Base-by-base conservation (phyloP, 2,888 invertebrate genomes). In the Meteorus cinctellus region DNA sequence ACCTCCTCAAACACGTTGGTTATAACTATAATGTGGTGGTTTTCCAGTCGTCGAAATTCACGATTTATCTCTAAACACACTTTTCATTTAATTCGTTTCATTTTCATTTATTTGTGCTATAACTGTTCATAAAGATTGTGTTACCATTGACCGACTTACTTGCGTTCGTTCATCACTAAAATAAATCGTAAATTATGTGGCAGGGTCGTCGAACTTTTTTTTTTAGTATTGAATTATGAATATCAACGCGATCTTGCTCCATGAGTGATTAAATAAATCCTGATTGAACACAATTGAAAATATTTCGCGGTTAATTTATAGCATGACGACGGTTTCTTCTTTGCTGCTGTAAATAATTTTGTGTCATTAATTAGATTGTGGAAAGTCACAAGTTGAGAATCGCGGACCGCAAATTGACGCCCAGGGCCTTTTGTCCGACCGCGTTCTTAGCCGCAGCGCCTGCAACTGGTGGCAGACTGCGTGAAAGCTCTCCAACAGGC, bases 381-480 rank as follows among this genome's bases (percentile, higher is more conserved):
- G 16, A 34, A 55, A n/a, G 27, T 27, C 34, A 12, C n/a, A 14
- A 34, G 41, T 16, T 36, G 14, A n/a, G 10, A 19, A n/a, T 65
- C 65, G 14, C 67, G 48, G 29, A 19, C 19, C 12, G 59, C 8
- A 31, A 59, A 51, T 62, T 62, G 4, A 5, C 62, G 24, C 34
- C 31, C 29, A 19, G n/a, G 63, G 29, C 45, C 24, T 66, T 45
- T 14, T 72, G n/a, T 72, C 24, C 62, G 45, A 29, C 48, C 62
- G 72, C 63, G 62, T 72, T 34, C 63, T 41, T 34, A 45, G 72
- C 72, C 62, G 36, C 83, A 82, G 82, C 82, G 83, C 80, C 86
- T 84, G 86, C 87, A 88, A 89, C 88, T 88, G 86, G 87, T 87
- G 87, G 87, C 84, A 74, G 82, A 83, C 81, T 82, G 80, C 80